Evolutionary conservation across 2,113 vertebrate genomes (phyloP).

Genomic region (Aplodontia rufa): DNA sequence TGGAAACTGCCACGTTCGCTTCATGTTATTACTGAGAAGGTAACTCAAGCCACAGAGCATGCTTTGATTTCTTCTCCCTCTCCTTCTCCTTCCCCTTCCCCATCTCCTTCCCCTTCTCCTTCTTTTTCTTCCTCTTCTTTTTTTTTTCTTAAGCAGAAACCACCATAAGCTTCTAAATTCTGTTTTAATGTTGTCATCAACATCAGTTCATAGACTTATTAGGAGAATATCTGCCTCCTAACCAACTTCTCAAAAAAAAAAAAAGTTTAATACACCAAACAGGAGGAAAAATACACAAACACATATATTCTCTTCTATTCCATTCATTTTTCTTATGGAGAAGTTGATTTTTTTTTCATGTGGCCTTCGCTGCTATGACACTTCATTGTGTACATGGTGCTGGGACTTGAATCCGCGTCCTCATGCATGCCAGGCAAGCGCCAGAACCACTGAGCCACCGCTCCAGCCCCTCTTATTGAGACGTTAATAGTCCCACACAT

Average conservation of each 20-base stretch:
- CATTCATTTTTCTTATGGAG: background rate
- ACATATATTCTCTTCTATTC: background rate
- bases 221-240: background rate
- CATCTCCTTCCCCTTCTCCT: background rate
- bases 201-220: background rate
- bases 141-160: background rate
- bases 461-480: slow-evolving; percentile 1
- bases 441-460: no score
- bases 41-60: background rate
- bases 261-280: background rate
- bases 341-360: background rate
- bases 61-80: background rate
- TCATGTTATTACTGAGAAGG: background rate
- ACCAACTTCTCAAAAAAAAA: background rate
- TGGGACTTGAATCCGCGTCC: no score
- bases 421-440: no score
- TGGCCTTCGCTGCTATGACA: no score
- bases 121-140: background rate
- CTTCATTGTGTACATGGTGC: no score
- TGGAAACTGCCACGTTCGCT: background rate
- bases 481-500: background rate
- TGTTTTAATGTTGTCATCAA: background rate
- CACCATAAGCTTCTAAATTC: slow-evolving; percentile 35
- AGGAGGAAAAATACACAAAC: background rate
- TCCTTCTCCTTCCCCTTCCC: no score